A percentile compares a stretch with the other conserved stretches of the same genome.
Evolutionary conservation across 2,797 vertebrate genomes (phyloP).

Genomic region (Anabacerthia variegaticeps): DNA sequence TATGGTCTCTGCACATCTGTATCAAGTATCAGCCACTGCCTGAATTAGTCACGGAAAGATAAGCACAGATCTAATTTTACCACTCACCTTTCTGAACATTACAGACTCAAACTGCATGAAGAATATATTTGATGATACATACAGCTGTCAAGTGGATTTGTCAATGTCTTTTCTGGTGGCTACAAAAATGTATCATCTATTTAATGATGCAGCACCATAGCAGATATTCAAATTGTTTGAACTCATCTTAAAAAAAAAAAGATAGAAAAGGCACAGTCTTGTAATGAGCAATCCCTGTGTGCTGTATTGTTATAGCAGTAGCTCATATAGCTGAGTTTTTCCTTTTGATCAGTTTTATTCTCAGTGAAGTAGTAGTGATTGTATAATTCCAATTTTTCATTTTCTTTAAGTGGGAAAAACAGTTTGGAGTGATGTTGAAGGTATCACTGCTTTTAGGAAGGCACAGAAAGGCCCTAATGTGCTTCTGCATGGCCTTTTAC

Average conservation of each 20-base stretch:
- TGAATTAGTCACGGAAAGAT: conserved; percentile 9
- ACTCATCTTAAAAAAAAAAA: neutral
- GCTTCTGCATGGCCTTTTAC: neutral
- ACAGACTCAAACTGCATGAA: neutral
- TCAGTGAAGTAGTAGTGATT: neutral
- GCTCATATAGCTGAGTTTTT: neutral
- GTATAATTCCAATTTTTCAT: neutral
- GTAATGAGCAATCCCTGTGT: neutral
- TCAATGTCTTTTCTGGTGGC: neutral
- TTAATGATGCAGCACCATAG: neutral
- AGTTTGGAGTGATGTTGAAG: neutral
- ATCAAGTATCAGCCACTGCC: neutral
- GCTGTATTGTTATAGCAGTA: neutral
- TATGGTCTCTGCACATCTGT: neutral
- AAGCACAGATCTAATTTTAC: neutral
- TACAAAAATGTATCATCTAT: neutral
- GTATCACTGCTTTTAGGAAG: neutral
- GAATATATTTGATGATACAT: neutral
- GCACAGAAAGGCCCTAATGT: neutral
- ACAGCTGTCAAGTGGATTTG: neutral
- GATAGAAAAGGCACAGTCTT: neutral
- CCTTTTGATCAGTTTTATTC: neutral
- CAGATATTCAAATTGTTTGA: neutral
- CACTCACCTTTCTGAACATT: neutral
- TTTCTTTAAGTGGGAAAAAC: neutral